These are phyloP conservation scores for Cryptophagus acutangulus DNA, from an alignment of 2,888 invertebrate genomes.

Conservation along the genomic window DNA sequence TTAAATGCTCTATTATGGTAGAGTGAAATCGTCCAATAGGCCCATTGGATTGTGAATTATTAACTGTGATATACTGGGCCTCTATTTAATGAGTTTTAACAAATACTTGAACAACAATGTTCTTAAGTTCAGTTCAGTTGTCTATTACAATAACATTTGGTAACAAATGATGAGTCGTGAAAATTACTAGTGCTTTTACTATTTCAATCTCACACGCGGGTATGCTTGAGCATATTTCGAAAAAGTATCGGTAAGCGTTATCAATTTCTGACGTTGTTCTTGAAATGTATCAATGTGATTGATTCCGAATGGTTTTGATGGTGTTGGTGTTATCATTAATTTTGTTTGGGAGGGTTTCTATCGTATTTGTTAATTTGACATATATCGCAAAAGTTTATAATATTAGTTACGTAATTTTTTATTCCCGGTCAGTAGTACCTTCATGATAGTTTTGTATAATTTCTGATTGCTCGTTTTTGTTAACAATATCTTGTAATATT, in stretches of 20 bases:
- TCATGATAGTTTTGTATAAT: conserved; percentile 16
- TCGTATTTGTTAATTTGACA: no score
- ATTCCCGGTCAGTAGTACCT: conserved; percentile 15
- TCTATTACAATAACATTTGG: conserved; percentile 13
- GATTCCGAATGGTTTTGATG: no score
- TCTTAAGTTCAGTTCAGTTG: conserved; percentile 15
- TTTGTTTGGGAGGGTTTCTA: no score
- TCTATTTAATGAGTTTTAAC: conserved; percentile 15
- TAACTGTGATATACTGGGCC: conserved; percentile 13
- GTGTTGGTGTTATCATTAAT: no score
- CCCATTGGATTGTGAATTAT: conserved; percentile 14
- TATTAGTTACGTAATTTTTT: conserved; percentile 15
- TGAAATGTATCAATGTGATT: conserved; percentile 6
- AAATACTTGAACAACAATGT: conserved; percentile 13
- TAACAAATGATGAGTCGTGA: conserved; percentile 11
- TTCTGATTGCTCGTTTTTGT: conserved; percentile 6
- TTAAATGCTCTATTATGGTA: conserved; percentile 12
- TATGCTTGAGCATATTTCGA: conserved; percentile 9
- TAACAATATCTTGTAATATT: conserved; percentile 5
- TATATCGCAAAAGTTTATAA: conserved; percentile 20
- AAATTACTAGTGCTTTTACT: conserved; percentile 5
- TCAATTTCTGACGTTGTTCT: conserved; percentile 3
- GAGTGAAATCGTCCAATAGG: conserved; percentile 15
- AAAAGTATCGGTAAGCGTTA: no score
- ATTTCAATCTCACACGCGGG: conserved; percentile 1